phyloP scores from a whole-genome alignment of 2,113 vertebrate species.

The Ameiurus melas region DNA sequence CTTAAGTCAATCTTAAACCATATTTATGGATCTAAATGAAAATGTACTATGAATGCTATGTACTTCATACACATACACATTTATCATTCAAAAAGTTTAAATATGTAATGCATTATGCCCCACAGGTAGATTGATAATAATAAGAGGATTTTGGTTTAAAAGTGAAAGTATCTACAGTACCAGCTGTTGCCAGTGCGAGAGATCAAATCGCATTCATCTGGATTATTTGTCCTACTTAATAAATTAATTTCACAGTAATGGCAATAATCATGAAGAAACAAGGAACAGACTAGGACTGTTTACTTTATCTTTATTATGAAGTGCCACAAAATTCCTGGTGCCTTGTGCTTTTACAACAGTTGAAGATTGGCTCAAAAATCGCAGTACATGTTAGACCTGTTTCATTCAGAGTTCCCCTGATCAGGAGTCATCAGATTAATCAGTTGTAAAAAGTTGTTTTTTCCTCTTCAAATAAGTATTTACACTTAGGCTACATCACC shows the following conservation, averaged over 20 bases:
- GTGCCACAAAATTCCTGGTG: constrained; percentile 83
- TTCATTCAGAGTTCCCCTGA: constrained; percentile 69
- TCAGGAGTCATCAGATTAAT: constrained; percentile 74
- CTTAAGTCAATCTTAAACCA: neutral
- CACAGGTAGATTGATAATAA: neutral
- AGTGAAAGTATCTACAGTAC: neutral
- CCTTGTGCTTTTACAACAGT: constrained; percentile 84
- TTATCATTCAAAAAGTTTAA: neutral
- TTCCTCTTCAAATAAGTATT: constrained; percentile 72
- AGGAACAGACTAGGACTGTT: constrained; percentile 61
- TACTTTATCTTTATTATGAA: constrained; percentile 85
- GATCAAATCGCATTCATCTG: constrained; percentile 50
- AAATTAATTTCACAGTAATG: constrained; percentile 52
- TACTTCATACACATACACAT: neutral
- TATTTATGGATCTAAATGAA: neutral
- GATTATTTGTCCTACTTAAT: constrained; percentile 53
- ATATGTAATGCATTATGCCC: neutral
- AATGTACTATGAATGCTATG: neutral
- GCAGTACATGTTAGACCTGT: constrained; percentile 60
- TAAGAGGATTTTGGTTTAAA: neutral
- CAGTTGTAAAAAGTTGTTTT: constrained; percentile 81
- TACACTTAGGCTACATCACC: constrained; percentile 68
- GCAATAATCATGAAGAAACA: constrained; percentile 57
- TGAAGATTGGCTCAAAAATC: constrained; percentile 81
- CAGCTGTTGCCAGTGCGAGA: neutral